A percentile compares a stretch with the other conserved stretches of the same genome.
These are phyloP conservation scores for Tuta absoluta DNA, from an alignment of 2,888 invertebrate genomes.

Conservation along the genomic window DNA sequence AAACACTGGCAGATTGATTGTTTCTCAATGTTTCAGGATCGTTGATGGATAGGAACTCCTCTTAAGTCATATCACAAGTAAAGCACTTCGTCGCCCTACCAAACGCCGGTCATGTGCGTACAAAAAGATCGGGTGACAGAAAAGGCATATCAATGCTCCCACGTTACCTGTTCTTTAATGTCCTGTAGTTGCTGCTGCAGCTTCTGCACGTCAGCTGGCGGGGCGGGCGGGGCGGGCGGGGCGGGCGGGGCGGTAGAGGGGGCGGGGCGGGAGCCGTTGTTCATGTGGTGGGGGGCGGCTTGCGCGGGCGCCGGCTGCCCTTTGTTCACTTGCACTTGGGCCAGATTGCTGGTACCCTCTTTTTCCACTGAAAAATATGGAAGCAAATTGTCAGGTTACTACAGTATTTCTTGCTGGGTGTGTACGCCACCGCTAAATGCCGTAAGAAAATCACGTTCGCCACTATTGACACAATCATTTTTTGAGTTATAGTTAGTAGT, in stretches of 20 bases:
- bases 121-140: too few relatives aligned
- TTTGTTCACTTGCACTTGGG: constrained; percentile 73
- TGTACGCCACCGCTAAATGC: too few relatives aligned
- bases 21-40: too few relatives aligned
- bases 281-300: constrained; percentile 74
- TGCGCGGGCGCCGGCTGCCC: constrained; percentile 70
- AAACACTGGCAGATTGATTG: too few relatives aligned
- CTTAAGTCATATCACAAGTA: too few relatives aligned
- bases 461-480: too few relatives aligned
- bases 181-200: constrained; percentile 96
- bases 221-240: constrained; percentile 33
- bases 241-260: constrained; percentile 36
- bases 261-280: constrained; percentile 64
- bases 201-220: constrained; percentile 76
- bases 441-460: too few relatives aligned
- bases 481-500: too few relatives aligned
- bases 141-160: not conserved
- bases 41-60: too few relatives aligned
- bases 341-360: constrained; percentile 67
- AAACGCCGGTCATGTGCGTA: too few relatives aligned
- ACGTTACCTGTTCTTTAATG: constrained; percentile 94
- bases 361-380: constrained; percentile 55
- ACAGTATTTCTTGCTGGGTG: too few relatives aligned
- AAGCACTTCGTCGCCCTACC: too few relatives aligned
- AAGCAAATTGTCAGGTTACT: not conserved